Evolutionary conservation across 2,113 vertebrate species (phyloP), one percentile per base, ranked within the genome.

Genomic region (Trichomycterus rosablanca): DNA sequence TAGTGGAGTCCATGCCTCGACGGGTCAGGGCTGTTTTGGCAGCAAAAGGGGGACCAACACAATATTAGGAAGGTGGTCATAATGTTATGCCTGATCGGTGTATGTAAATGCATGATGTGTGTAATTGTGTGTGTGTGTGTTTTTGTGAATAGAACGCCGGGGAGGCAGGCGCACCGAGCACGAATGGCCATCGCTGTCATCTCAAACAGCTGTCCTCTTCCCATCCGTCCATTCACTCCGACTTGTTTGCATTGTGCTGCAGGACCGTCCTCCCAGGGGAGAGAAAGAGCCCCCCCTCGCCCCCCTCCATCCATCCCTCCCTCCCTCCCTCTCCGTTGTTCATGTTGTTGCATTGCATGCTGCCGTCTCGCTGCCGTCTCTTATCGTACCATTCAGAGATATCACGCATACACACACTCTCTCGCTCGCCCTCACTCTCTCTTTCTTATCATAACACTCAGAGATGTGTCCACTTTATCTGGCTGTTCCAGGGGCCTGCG

Each of bases 121-220:
- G n/a, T n/a, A n/a, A n/a, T n/a, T n/a, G n/a, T n/a, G 75, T 23
- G 56, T 43, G 63, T 32, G 46, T 28, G 59, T 42, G 59, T 52
- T 53, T 45, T 43, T 50, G 61, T 72, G 79, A 83, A 84, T 81
- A 81, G 82, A 82, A 77, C 76, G 54, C 70, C 81, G 83, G 81
- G 79, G 84, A 84, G 80, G 71, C 75, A 84, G 81, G 84, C 85
- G 85, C 80, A 87, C 84, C 85, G 84, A 76, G 73, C 81, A 84
- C 85, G 84, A 87, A 86, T 83, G 85, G 84, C 86, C 82, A 89
- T 87, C 76, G 76, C 81, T 84, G 87, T 87, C 86, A 89, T 89
- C 84, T 85, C 81, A 78, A 89, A 85, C 87, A 89, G 84, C 86
- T 87, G 87, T 87, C 86, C 77, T 76, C 81, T 85, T 85, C 82